These are phyloP conservation scores for Seira musarum DNA, from an alignment of 2,888 invertebrate genomes.

Conservation along the genomic window DNA sequence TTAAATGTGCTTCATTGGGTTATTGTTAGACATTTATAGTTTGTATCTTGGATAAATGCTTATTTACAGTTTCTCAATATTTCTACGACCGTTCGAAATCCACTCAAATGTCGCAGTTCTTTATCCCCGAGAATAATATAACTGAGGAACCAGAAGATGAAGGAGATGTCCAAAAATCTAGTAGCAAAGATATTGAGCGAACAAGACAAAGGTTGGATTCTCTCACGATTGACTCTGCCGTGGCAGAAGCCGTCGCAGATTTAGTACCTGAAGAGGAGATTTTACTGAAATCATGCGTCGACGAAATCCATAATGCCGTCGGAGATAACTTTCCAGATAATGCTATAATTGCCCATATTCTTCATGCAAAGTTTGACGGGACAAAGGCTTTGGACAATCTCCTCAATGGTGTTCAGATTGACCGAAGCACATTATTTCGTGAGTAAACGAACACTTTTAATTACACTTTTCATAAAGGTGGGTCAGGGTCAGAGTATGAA, in stretches of 20 bases:
- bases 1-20: slow-evolving; percentile 2
- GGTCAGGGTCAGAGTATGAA: too few species aligned
- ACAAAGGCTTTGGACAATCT: slow-evolving; percentile 83
- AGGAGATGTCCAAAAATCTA: slow-evolving; percentile 76
- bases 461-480: too few species aligned
- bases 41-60: slow-evolving; percentile 30
- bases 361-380: slow-evolving; percentile 82
- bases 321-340: slow-evolving; percentile 84
- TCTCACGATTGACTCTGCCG: slow-evolving; percentile 72
- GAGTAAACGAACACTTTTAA: slow-evolving; percentile 11
- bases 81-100: slow-evolving; percentile 81
- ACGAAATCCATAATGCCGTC: slow-evolving; percentile 84
- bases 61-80: slow-evolving; percentile 77
- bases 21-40: slow-evolving; percentile 25
- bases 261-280: slow-evolving; percentile 81
- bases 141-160: slow-evolving; percentile 81
- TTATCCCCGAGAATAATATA: slow-evolving; percentile 78
- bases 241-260: slow-evolving; percentile 76
- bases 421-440: slow-evolving; percentile 39
- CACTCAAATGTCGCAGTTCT: slow-evolving; percentile 80
- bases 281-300: slow-evolving; percentile 86
- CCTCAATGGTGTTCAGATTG: slow-evolving; percentile 75
- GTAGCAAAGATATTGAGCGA: slow-evolving; percentile 71
- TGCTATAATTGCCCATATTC: slow-evolving; percentile 81
- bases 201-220: slow-evolving; percentile 70